Base-by-base conservation (phyloP, 2,797 vertebrate species). In the Onychomys arenicola region DNA sequence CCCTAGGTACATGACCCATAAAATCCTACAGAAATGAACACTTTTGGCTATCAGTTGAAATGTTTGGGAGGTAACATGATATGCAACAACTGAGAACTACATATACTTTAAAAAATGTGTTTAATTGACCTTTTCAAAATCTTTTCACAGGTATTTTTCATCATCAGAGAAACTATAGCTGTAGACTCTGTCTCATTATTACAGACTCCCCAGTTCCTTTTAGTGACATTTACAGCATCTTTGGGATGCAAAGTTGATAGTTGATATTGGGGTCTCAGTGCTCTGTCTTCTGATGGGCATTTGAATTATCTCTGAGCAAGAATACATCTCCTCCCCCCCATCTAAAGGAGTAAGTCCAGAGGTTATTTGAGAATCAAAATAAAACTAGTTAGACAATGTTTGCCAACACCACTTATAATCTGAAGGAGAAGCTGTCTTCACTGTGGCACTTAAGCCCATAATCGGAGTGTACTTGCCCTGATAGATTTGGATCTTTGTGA, bases 301-400 rank as follows among this genome's bases (percentile, higher is more conserved):
- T 0, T 63, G 46, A 59, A 75, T 85, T 65, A 69, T n/a, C 34
- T 77, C 25, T 46, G 7, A 95, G 21, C n/a, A 78, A 49, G 10
- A 89, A 85, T 13, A 2, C 40, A 89, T 29, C 34, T 32, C 77
- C n/a, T 93, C 32, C 77, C 93, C 85, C 7, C 25, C 87, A 71
- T 84, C n/a, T 46, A 37, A 89, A 91, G 78, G 23, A 29, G 34
- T 63, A 77, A 88, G 23, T 5, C 4, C 32, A 61, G 16, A 81
- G 19, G 49, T 32, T 14, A 1, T 63, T 96, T 84, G 71, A 61
- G 34, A 90, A 34, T 96, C 76, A 85, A 93, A 92, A 65, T 90
- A 43, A 93, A 95, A 80, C 21, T 75, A 25, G 16, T 85, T 37
- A 85, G 90, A 57, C 83, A 46, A 59, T 46, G 52, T 91, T 96